Percentiles rank a stretch among this genome's conserved stretches.
Conservation (phyloP, 1,140 invertebrate genomes). For the Sitobion miscanthi region DNA sequence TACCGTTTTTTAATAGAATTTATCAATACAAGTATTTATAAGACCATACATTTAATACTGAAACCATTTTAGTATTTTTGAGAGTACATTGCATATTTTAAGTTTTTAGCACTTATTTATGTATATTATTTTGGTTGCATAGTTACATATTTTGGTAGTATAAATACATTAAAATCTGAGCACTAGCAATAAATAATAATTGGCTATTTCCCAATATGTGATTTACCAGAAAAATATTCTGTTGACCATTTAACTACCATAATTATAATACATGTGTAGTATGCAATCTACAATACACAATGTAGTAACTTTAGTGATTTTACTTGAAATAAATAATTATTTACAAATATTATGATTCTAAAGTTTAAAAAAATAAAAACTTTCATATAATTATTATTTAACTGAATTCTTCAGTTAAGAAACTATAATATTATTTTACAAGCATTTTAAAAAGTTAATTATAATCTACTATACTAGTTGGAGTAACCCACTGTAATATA, state of each 20-base stretch:
- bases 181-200: neutral
- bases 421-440: neutral
- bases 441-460: neutral
- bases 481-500: neutral
- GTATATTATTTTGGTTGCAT: neutral
- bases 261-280: too few relatives aligned
- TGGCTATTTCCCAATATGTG: too few relatives aligned
- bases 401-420: too few relatives aligned
- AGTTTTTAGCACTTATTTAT: neutral
- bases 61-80: neutral
- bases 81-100: neutral
- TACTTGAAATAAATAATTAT: neutral
- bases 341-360: too few relatives aligned
- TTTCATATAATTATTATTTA: too few relatives aligned
- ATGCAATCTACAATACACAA: neutral
- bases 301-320: neutral
- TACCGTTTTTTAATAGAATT: neutral
- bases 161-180: neutral
- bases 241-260: too few relatives aligned
- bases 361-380: too few relatives aligned
- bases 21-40: neutral
- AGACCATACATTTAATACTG: neutral
- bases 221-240: too few relatives aligned
- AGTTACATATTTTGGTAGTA: neutral
- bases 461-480: neutral